Evolutionary conservation across 2,888 invertebrate species (phyloP).

Genomic region (Capitulum mitella): DNA sequence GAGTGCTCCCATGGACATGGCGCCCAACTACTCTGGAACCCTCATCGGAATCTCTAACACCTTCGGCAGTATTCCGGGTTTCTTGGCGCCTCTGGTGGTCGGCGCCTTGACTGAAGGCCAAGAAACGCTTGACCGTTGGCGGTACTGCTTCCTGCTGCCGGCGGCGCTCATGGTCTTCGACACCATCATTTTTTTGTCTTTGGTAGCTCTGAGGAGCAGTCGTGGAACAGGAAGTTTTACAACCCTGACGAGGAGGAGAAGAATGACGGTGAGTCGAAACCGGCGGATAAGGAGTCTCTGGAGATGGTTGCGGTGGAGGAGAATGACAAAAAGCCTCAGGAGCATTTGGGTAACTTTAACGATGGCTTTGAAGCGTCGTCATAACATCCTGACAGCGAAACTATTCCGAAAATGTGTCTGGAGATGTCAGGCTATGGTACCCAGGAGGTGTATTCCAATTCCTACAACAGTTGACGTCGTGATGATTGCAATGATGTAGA

Average conservation of each 20-base stretch:
- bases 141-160: slow-evolving; percentile 64
- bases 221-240: slow-evolving; percentile 55
- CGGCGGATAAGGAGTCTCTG: too few relatives aligned
- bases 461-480: too few relatives aligned
- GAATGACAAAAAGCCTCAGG: too few relatives aligned
- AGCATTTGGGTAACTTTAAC: too few relatives aligned
- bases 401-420: too few relatives aligned
- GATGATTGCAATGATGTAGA: too few relatives aligned
- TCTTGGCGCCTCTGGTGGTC: slow-evolving; percentile 67
- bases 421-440: too few relatives aligned
- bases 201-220: slow-evolving; percentile 57
- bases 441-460: too few relatives aligned
- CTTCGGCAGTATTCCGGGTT: slow-evolving; percentile 64
- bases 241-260: neutral
- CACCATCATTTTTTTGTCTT: slow-evolving; percentile 63
- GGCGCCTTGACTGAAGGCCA: slow-evolving; percentile 54
- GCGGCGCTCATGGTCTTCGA: slow-evolving; percentile 61
- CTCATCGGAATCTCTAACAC: slow-evolving; percentile 79
- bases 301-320: too few relatives aligned
- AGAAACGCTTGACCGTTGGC: slow-evolving; percentile 78
- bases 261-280: too few relatives aligned
- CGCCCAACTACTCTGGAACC: slow-evolving; percentile 73
- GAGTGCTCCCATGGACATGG: slow-evolving; percentile 77
- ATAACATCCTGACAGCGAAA: too few relatives aligned
- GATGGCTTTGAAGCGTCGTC: too few relatives aligned